Evolutionary conservation across 2,113 vertebrate genomes (phyloP).

Genomic region (Etheostoma cragini): DNA sequence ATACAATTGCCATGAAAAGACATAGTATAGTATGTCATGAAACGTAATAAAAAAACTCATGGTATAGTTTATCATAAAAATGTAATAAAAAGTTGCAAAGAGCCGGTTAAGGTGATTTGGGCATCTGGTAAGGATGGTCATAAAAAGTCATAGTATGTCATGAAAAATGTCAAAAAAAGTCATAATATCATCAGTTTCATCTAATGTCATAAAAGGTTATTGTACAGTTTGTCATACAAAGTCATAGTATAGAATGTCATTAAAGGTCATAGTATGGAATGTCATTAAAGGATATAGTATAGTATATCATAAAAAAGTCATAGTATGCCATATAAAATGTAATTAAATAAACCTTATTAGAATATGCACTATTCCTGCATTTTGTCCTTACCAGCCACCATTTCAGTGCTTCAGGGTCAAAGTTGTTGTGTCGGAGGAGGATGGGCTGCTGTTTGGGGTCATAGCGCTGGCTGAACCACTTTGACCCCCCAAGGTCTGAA

Average conservation of each 20-base stretch:
- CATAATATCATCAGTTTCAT: background rate
- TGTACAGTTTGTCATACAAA: background rate
- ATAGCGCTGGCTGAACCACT: constrained; percentile 83
- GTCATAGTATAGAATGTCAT: too few species aligned
- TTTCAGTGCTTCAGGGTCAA: constrained; percentile 67
- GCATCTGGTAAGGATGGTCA: too few species aligned
- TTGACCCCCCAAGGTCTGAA: background rate
- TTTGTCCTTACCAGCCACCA: constrained; percentile 89
- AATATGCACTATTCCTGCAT: background rate
- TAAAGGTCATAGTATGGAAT: too few species aligned
- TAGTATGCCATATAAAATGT: background rate
- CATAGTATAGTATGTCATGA: too few species aligned
- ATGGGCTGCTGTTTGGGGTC: constrained; percentile 73
- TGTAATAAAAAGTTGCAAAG: background rate
- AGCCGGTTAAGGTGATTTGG: too few species aligned
- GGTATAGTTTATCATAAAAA: background rate
- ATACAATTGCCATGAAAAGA: too few species aligned
- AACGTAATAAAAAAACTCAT: too few species aligned
- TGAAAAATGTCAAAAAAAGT: too few species aligned
- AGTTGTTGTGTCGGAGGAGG: constrained; percentile 68
- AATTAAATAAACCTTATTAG: background rate
- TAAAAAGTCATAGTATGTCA: too few species aligned
- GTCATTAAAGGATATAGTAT: too few species aligned
- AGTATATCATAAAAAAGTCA: background rate
- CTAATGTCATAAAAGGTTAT: background rate